phyloP scores from a whole-genome alignment of 1,140 invertebrate genomes.

The Pollicipes pollicipes region DNA sequence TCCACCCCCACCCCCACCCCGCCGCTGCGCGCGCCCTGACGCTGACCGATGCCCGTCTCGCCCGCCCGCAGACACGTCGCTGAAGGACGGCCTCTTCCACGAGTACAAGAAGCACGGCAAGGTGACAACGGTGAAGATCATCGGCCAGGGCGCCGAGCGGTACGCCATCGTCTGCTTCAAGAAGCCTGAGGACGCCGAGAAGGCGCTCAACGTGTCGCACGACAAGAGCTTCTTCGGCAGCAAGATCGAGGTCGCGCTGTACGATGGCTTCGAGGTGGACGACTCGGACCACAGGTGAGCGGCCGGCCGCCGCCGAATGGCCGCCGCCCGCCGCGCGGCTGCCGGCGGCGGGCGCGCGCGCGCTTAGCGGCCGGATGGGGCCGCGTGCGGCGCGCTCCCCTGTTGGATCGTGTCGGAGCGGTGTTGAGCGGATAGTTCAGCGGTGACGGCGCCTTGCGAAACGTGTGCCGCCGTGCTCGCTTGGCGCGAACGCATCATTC shows the following conservation, averaged over 20 bases:
- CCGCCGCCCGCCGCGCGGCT: slow-evolving; percentile 81
- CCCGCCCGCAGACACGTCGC: slow-evolving; percentile 52
- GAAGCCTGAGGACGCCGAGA: slow-evolving; percentile 87
- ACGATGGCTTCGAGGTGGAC: slow-evolving; percentile 73
- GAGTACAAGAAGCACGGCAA: slow-evolving; percentile 98
- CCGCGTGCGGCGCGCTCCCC: no score
- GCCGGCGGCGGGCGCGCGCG: slow-evolving; percentile 72
- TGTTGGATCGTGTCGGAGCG: no score
- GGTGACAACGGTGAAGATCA: slow-evolving; percentile 81
- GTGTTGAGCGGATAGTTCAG: no score
- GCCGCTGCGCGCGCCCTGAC: no score
- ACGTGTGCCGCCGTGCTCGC: no score
- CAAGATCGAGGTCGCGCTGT: slow-evolving; percentile 67
- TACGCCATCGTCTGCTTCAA: slow-evolving; percentile 86
- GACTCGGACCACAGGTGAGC: slow-evolving; percentile 88
- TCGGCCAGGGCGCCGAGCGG: slow-evolving; percentile 57
- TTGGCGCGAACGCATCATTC: no score
- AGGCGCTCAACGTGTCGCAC: slow-evolving; percentile 83
- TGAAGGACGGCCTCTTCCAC: slow-evolving; percentile 93
- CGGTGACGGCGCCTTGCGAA: no score
- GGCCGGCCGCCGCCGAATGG: no score
- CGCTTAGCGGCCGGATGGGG: no score
- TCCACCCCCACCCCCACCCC: no score
- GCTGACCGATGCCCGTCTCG: no score
- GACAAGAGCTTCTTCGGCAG: slow-evolving; percentile 92